Evolutionary conservation across 64 coral and sea anemone genomes (phyloP), one percentile per base, ranked within the genome.

Genomic region (Actinia equina): DNA sequence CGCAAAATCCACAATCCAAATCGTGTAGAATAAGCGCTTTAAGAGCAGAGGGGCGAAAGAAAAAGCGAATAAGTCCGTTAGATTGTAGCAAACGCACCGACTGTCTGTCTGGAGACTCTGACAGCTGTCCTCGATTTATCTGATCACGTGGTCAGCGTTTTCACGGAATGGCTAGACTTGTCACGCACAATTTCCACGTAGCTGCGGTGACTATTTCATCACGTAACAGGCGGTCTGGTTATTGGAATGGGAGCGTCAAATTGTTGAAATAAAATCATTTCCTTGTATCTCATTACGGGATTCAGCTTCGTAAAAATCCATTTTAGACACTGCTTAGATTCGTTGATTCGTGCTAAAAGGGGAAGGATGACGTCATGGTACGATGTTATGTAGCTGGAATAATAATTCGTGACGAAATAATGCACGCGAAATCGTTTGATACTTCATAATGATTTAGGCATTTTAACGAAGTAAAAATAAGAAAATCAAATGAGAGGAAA

Each of bases 101-200:
- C 69, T 30, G 69, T 30, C 69, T 74, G 69, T 74, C 27, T 41
- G 13, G 69, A 41, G 25, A 2, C n/a, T 30, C 11, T 74, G 69
- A 74, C 69, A 74, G 69, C 69, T 74, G 69, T 74, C 69, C 2
- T 74, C 23, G 69, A 16, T 30, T 65, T 7, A 0, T 23, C 19
- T 74, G 69, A 74, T 74, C 69, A 74, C 69, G 69, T 74, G 69
- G 13, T 74, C 25, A 9, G 69, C 27, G 25, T 74, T 74, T 74
- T 74, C 69, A 74, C 69, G 69, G 26, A 74, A 74, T 74, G 8
- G 10, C 69, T 14, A 74, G 69, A 74, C 69, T 4, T 41, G 69
- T 74, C 69, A 74, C 69, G 69, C 69, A 74, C 69, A 74, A 10
- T 74, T 74, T 74, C 62, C 69, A 74, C 69, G 69, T 74, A 74